Evolutionary conservation across 1,140 invertebrate genomes (phyloP), one percentile per base, ranked within the genome.

Genomic region (Drosophila melanica): DNA sequence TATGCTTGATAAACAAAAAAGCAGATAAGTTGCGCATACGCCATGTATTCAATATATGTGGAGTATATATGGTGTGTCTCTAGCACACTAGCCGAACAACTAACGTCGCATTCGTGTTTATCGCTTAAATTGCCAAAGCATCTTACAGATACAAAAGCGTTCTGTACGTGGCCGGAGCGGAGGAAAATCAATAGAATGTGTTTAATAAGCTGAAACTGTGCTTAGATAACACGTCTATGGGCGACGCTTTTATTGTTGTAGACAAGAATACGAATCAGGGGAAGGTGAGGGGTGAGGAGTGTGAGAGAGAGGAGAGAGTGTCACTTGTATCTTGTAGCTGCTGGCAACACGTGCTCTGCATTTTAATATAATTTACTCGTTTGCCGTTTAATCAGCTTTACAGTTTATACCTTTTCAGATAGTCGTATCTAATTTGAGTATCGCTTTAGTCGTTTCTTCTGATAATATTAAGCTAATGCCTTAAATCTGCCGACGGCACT

Each of bases 151-250:
- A 72, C 54, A 72, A 72, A 53, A 67, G 69, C 54, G 23, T 27
- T 45, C 30, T 48, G 63, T 58, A 59, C 39, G 53, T 66, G 53
- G 45, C 35, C 14, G 33, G 44, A 27, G 54, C 45, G 33, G 47
- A 45, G 35, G 30, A 67, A 72, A 63, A 75, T 75, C 72, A 75
- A 75, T 75, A 64, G 72, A 75, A 70, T 70, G 71, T 75, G 71
- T 75, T 70, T 75, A 75, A 75, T 75, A 70, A 75, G 72, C 72
- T 57, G 72, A 75, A 70, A 70, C 58, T 69, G 66, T 75, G 66
- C 66, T 63, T 63, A 74, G 71, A 74, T 74, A 74, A 74, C 66
- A 72, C 62, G 69, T 66, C 63, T 72, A 71, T 64, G 62, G 51
- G 68, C 68, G 53, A 65, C 51, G 68, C 33, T 71, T 71, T 71